Percentiles rank a stretch among this genome's conserved stretches.
phyloP scores from a whole-genome alignment of 2,113 vertebrate genomes.

The Phalacrocorax brasilianus region DNA sequence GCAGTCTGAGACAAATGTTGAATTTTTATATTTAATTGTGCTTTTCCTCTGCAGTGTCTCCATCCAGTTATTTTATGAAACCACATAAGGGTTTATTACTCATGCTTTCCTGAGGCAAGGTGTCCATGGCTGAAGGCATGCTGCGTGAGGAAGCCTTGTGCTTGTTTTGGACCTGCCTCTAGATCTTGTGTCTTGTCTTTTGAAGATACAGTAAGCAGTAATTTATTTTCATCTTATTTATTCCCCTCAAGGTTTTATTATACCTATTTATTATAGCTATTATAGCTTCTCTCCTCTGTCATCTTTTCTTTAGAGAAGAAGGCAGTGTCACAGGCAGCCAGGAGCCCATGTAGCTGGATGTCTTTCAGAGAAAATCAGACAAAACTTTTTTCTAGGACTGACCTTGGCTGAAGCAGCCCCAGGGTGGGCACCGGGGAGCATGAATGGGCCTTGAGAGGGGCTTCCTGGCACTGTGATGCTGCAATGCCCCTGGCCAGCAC shows the following conservation, averaged over 20 bases:
- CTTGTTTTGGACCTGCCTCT: background rate
- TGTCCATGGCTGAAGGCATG: background rate
- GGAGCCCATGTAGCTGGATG: background rate
- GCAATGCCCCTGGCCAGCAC: rapidly evolving
- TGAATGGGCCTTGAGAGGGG: rapidly evolving
- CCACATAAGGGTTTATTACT: background rate
- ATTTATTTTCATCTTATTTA: background rate
- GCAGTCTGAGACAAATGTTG: background rate
- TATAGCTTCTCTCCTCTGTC: background rate
- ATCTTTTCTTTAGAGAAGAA: background rate
- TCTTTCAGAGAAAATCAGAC: background rate
- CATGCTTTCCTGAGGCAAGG: background rate
- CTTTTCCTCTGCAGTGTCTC: background rate
- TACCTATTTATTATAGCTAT: background rate
- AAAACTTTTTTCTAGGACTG: background rate
- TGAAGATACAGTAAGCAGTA: background rate
- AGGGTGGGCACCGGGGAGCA: rapidly evolving
- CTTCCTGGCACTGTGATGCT: background rate
- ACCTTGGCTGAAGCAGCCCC: background rate
- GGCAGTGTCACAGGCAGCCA: background rate
- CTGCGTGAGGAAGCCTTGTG: background rate
- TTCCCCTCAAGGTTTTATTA: background rate
- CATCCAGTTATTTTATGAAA: background rate
- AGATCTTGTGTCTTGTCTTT: background rate
- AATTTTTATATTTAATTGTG: background rate